Base-by-base conservation (phyloP, 2,888 invertebrate genomes). In the Catocala sponsa region DNA sequence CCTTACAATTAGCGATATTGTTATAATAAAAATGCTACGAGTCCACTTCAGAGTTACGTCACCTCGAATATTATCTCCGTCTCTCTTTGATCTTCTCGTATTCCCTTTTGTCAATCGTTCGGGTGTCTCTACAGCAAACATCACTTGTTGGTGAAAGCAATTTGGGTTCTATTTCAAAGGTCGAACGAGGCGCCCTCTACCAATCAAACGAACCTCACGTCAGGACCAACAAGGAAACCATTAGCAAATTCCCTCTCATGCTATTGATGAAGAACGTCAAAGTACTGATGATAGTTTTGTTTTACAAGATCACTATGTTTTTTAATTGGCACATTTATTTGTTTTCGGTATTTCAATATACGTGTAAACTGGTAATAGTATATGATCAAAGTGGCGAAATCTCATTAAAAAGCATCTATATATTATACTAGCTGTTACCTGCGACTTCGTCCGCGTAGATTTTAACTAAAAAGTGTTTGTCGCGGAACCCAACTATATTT, bases 101-200 rank as follows among this genome's bases (percentile, higher is more conserved):
- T 78, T 77, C 68, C 69, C 74, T 78, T 77, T 76, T 76, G 76
- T 74, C 72, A 78, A 79, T 76, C 69, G 68, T 70, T 65, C 58
- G 56, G 52, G 54, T 59, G 68, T 72, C 74, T 62, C 67, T 52
- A 70, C 15, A 59, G 78, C 68, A 78, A 76, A 78, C 76, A 74
- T 55, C 59, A 72, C 78, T 79, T 74, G 78, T 78, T 74, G 69
- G 70, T 59, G 67, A 70, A 65, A 72, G 64, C 72, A 79, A 79
- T 79, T 74, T 74, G 67, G 75, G 61, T 69, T 70, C 69, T 65
- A 65, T 77, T 74, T 74, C 77, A 77, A 79, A 79, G 75, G 68
- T 50, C 49, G 42, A 51, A 10, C 50, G 44, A 48, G 33, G 43
- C 62, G 50, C 44, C 59, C 44, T 42, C 50, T 61, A 64, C 58